phyloP scores from a whole-genome alignment of 1,140 invertebrate species.

The Gryllus bimaculatus region DNA sequence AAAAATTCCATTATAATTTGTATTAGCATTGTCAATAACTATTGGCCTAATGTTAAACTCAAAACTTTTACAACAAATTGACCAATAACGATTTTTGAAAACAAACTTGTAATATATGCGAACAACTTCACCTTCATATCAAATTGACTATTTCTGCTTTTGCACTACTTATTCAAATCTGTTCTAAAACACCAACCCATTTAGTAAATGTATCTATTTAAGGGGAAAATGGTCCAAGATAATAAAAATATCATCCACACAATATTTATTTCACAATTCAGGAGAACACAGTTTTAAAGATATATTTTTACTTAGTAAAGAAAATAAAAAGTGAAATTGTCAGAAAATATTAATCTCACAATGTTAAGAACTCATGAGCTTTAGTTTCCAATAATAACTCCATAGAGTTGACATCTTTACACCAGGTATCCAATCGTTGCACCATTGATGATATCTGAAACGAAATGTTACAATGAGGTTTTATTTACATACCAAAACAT shows the following conservation, averaged over 20 bases:
- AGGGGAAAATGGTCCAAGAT: background rate
- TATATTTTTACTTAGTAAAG: background rate
- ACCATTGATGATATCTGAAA: conserved; percentile 69
- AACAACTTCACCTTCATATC: background rate
- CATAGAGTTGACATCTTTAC: conserved; percentile 72
- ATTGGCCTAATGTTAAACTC: background rate
- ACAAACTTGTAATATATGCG: background rate
- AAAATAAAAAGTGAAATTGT: background rate
- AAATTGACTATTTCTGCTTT: background rate
- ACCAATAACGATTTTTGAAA: background rate
- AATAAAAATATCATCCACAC: background rate
- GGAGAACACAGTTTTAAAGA: background rate
- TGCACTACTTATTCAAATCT: background rate
- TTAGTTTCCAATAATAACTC: conserved; percentile 68
- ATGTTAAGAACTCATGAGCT: conserved; percentile 73
- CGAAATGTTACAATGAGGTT: conserved; percentile 16
- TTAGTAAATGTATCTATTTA: background rate
- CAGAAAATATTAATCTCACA: conserved; percentile 34
- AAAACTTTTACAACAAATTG: background rate
- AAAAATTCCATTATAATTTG: too few species aligned
- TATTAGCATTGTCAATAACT: too few species aligned
- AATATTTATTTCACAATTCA: background rate
- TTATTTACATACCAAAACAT: background rate
- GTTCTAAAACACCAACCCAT: too few species aligned
- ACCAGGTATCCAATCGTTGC: conserved; percentile 67